Base-by-base conservation (phyloP, 1,140 invertebrate genomes). In the Eueides isabella region DNA sequence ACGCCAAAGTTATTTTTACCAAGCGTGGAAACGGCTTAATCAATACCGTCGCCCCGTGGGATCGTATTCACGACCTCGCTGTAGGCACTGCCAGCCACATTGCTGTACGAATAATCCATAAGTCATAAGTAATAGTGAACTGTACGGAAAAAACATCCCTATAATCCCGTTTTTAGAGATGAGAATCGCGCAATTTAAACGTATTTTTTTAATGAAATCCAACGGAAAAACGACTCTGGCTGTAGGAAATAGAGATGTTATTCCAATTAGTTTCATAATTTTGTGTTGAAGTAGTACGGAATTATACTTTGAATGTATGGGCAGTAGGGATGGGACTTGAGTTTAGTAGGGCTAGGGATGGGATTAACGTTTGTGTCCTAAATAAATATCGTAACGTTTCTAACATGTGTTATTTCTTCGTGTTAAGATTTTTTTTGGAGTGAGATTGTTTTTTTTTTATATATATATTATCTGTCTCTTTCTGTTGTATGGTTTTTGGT, bases 21-120 rank as follows among this genome's bases (percentile, higher is more conserved):
- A 6, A 26, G 48, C 48, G 48, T 26, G 9, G 48, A 23, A 55
- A 55, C 48, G 19, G 23, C 26, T 26, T 55, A 55, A 55, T 55
- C 48, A 55, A 55, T 55, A 55, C 48, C 6, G 19, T 6, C 48
- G 48, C 48, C 48, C 48, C 48, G 26, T 23, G 48, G 48, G 48
- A 55, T 55, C n/a, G 48, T 55, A 55, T 55, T 55, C 48, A 55
- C 48, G 48, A 55, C 48, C 48, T 55, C 48, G 48, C 48, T 55
- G 48, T 55, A 26, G 48, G 19, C 48, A 55, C 48, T 26, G 48
- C 48, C 48, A 55, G 48, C 23, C 48, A 55, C 48, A 55, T 55
- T 55, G 19, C 41, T 44, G 41, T 44, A 44, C 16, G 19, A 44
- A 19, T 19, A 44, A 16, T 7, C 1, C 16, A 44, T 6, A n/a